A percentile compares a stretch with the other conserved stretches of the same genome.
Conservation (phyloP, 2,797 vertebrate species). For the Thamnophis elegans region DNA sequence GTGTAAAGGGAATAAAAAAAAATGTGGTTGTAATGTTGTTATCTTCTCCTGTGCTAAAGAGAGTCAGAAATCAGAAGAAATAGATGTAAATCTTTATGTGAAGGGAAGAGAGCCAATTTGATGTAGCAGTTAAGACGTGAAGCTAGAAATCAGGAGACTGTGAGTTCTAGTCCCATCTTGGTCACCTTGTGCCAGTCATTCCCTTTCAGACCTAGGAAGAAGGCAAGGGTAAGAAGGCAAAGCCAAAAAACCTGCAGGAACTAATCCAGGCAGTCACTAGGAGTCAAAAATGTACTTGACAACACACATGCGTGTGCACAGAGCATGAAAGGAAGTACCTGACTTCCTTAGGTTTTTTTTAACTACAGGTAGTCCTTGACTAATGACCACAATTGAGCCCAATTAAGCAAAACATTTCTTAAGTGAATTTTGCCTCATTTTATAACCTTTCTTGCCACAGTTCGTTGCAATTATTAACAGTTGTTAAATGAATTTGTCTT, state of each 20-base stretch:
- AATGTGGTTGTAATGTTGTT: too few species aligned
- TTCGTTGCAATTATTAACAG: background rate
- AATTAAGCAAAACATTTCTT: background rate
- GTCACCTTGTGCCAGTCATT: background rate
- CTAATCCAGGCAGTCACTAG: background rate
- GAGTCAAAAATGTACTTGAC: background rate
- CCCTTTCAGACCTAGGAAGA: background rate
- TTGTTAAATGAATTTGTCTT: background rate
- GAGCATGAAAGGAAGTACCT: constrained; percentile 3
- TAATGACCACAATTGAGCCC: background rate
- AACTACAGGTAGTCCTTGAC: background rate
- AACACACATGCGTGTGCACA: background rate
- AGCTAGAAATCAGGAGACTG: background rate
- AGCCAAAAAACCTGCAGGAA: background rate
- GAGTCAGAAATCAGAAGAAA: too few species aligned
- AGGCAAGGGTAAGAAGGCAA: background rate
- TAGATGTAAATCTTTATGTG: constrained; percentile 72
- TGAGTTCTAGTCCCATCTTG: background rate
- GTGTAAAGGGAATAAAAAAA: too few species aligned
- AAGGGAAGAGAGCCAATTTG: background rate
- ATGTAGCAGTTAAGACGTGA: background rate
- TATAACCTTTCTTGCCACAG: background rate
- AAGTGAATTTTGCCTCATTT: background rate
- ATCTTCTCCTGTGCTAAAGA: too few species aligned
- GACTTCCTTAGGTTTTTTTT: background rate